phyloP scores from a whole-genome alignment of 2,888 invertebrate species.

The Melikaiella ostensackeni region DNA sequence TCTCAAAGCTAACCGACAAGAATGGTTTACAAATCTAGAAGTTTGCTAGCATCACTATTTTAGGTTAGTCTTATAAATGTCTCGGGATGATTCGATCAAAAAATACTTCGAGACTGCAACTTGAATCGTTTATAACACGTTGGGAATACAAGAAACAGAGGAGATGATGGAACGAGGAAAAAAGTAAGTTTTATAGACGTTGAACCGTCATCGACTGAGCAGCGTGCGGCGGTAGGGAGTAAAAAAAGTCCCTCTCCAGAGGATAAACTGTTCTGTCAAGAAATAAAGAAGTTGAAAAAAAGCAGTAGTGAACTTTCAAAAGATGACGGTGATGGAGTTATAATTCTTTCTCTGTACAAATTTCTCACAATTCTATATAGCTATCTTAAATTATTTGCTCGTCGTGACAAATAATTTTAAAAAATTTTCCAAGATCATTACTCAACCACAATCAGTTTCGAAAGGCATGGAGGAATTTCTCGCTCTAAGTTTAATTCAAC shows the following conservation, averaged over 20 bases:
- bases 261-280: slow-evolving; percentile 13
- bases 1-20: neutral
- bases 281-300: slow-evolving; percentile 12
- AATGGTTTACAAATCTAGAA: neutral
- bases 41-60: neutral
- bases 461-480: slow-evolving; percentile 46
- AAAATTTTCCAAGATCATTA: neutral
- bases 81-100: neutral
- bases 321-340: slow-evolving; percentile 16
- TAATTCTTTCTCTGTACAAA: neutral
- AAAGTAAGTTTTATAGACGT: slow-evolving; percentile 51
- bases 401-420: neutral
- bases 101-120: neutral
- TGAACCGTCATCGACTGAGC: slow-evolving; percentile 23
- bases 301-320: slow-evolving; percentile 13
- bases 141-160: slow-evolving; percentile 34
- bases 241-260: slow-evolving; percentile 7
- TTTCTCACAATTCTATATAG: neutral
- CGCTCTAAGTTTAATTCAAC: slow-evolving; percentile 21
- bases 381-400: neutral
- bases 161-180: slow-evolving; percentile 4
- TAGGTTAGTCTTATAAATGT: neutral
- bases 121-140: slow-evolving; percentile 27
- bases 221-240: neutral
- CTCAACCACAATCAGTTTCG: neutral